Base-by-base conservation (phyloP, 2,113 vertebrate species). In the Eulemur rufifrons region DNA sequence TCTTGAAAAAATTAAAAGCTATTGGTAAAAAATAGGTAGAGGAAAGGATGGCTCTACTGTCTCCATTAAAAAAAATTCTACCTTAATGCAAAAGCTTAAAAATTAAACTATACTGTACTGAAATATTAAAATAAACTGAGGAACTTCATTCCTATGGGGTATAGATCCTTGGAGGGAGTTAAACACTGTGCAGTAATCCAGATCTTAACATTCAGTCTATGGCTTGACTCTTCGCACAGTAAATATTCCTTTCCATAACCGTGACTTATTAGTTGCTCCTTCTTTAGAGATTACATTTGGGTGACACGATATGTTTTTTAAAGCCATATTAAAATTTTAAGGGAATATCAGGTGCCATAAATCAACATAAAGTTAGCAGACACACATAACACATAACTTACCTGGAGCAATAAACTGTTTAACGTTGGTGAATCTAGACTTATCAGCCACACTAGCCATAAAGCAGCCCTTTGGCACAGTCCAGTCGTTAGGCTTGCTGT, bases 331-430 rank as follows among this genome's bases (percentile, higher is more conserved):
- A 96, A 91, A 91, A 80, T 50, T 91, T 95, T 83, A 82, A 95
- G 59, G 37, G 37, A 56, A 10, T 42, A 71, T 61, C 92, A 77
- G 18, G 8, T 77, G 8, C 47, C 20, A 39, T 63, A 84, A 66
- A 86, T 85, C 87, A 93, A 76, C 69, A 91, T 61, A 76, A 91
- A 95, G 52, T 88, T 6, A 89, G 39, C 89, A 61, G 69, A 50
- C 47, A 47, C 15, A 0, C 0, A 0, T 0, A 2, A 8, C 3
- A 21, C 2, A 0, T 3, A 50, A 98, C 98, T 95, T 86, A 99
- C 99, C 99, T 98, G 99, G 99, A 71, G 99, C 98, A 1, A 98
- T 98, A 96, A 99, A 99, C 45, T 99, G 99, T 9, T 99, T 99
- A 86, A 99, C 99, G 0, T 95, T 98, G 68, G 98, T 99, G 94